Percentiles rank a stretch among this genome's conserved stretches.
These are phyloP conservation scores for Agonopterix subpropinquella DNA, from an alignment of 2,888 invertebrate species.

Conservation along the genomic window DNA sequence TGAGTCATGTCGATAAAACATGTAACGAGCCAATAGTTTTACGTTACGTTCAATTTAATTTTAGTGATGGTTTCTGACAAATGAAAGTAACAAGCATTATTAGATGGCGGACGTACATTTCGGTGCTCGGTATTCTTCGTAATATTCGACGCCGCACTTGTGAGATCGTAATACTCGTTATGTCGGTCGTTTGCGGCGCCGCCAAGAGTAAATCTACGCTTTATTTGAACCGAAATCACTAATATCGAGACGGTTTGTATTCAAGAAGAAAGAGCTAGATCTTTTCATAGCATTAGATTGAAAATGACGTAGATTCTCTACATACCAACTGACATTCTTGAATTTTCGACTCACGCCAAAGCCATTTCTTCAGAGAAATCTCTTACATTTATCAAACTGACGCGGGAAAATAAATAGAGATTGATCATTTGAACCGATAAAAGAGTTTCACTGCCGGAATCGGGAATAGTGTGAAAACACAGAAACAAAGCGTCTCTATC, in stretches of 20 bases:
- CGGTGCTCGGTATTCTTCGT: conserved; percentile 8
- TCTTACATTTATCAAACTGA: conserved; percentile 27
- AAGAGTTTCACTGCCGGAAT: conserved; percentile 39
- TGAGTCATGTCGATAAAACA: conserved; percentile 26
- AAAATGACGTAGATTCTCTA: background rate
- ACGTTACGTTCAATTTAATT: conserved; percentile 21
- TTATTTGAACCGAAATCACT: background rate
- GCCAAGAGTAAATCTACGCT: conserved; percentile 24
- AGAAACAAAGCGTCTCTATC: conserved; percentile 44
- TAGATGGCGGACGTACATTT: conserved; percentile 5
- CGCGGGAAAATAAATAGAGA: conserved; percentile 39
- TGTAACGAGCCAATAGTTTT: conserved; percentile 18
- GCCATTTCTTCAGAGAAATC: conserved; percentile 35
- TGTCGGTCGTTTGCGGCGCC: conserved; percentile 18
- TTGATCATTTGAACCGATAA: conserved; percentile 40
- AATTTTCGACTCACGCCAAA: conserved; percentile 20
- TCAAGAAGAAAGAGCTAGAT: background rate
- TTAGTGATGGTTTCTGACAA: conserved; percentile 15
- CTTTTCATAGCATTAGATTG: background rate
- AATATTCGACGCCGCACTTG: conserved; percentile 21
- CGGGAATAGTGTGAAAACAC: conserved; percentile 33
- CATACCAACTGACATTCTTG: background rate
- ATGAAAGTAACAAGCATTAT: conserved; percentile 19
- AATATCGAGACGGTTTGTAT: no score
- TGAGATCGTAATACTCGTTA: conserved; percentile 24